Percentiles rank a stretch among this genome's conserved stretches.
phyloP scores from a whole-genome alignment of 2,888 invertebrate species.

The Mesochorus sp. region DNA sequence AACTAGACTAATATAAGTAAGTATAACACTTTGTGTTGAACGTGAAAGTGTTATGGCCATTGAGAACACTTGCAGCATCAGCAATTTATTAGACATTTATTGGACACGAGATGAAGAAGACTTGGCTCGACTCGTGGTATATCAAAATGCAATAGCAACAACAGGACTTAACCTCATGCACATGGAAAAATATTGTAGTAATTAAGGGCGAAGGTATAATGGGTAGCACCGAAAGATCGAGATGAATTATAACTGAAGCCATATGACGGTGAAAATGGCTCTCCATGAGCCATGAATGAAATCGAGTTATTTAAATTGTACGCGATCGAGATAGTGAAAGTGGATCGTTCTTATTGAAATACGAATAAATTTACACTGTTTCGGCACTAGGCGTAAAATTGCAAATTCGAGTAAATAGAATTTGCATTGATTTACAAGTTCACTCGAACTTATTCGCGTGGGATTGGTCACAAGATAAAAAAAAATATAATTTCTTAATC shows the following conservation, averaged over 20 bases:
- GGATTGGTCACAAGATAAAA: too few species aligned
- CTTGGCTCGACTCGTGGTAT: background rate
- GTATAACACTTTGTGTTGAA: background rate
- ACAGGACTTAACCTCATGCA: background rate
- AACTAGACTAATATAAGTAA: background rate
- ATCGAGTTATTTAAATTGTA: conserved; percentile 12
- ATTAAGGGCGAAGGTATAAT: background rate
- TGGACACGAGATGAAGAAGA: background rate
- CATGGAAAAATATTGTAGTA: background rate
- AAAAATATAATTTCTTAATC: too few species aligned
- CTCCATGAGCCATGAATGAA: background rate
- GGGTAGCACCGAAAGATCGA: too few species aligned
- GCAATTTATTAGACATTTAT: background rate
- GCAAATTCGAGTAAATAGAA: conserved; percentile 2
- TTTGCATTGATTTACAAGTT: background rate
- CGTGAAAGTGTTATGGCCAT: background rate
- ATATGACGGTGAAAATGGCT: background rate
- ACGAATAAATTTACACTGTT: conserved; percentile 28
- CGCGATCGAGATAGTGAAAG: background rate
- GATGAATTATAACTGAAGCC: too few species aligned
- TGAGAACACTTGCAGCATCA: background rate
- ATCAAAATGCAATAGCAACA: background rate
- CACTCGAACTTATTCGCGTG: conserved; percentile 1
- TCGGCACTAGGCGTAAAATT: background rate
- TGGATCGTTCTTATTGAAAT: conserved; percentile 2